These are phyloP conservation scores for Marmota flaviventris DNA, from an alignment of 2,113 vertebrate species.

Conservation along the genomic window DNA sequence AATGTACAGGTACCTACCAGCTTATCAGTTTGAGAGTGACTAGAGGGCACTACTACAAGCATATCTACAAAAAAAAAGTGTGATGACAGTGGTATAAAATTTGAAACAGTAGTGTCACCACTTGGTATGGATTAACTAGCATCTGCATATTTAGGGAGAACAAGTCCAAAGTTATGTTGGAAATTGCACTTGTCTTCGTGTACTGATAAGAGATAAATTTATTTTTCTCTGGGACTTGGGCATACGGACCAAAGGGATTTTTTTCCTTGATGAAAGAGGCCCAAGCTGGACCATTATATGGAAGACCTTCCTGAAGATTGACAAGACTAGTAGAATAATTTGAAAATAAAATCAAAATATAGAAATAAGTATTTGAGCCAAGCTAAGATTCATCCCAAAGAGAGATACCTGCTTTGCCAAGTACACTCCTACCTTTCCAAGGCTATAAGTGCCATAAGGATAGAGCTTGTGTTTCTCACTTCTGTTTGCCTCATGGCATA, in stretches of 20 bases:
- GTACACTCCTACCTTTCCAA: background rate
- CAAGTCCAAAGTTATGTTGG: slow-evolving; percentile 75
- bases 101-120: slow-evolving; percentile 17
- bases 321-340: slow-evolving; percentile 30
- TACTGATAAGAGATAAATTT: background rate
- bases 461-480: slow-evolving; percentile 50
- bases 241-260: background rate
- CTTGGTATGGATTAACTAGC: slow-evolving; percentile 58
- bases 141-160: slow-evolving; percentile 82
- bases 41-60: background rate
- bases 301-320: background rate
- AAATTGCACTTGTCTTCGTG: slow-evolving; percentile 10
- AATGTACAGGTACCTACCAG: slow-evolving; percentile 7
- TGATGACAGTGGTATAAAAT: background rate
- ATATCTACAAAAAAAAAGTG: slow-evolving; percentile 17
- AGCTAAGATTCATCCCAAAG: background rate
- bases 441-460: slow-evolving; percentile 19
- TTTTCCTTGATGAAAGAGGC: slow-evolving; percentile 40
- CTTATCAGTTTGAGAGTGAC: slow-evolving; percentile 67
- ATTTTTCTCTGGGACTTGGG: background rate
- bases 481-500: slow-evolving; percentile 42
- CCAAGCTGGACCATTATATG: slow-evolving; percentile 5
- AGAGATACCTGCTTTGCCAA: slow-evolving; percentile 25
- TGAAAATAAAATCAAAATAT: slow-evolving; percentile 54
- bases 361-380: slow-evolving; percentile 55